Base-by-base conservation (phyloP, 2,113 vertebrate genomes). In the Pachycephala philippinensis region DNA sequence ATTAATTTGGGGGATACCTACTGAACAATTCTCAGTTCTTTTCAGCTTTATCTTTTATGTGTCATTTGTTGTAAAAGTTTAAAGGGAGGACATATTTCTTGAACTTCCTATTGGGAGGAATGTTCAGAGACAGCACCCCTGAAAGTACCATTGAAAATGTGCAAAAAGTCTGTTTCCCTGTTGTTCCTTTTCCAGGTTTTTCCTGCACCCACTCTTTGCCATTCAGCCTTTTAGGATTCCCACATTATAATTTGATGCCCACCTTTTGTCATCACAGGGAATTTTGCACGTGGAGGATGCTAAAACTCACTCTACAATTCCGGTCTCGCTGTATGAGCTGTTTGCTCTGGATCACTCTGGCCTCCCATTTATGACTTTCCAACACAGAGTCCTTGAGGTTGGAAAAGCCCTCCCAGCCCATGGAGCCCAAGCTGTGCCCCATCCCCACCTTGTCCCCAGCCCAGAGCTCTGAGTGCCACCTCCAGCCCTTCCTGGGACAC, bases 381-480 rank as follows among this genome's bases (percentile, higher is more conserved):
- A 49, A 14, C 44, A 24, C 22, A 52, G 28, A 44, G 52, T 33
- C 2, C 28, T 4, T n/a, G 2, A 37, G 4, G 10, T 1, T 59
- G 44, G 60, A 74, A 65, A 81, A 74, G 17, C 31, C 19, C 52
- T 59, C 22, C 37, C 1, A 74, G 44, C 1, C 27, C 44, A 33
- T 2, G 0, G 0, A 65, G 18, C 22, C 35, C 66, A 2, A 33
- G 35, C 35, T 50, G 22, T 64, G 57, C 42, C 42, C 1, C 0
- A 15, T 56, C 0, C 16, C 30, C 42, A 64, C 23, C 59, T 22
- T 72, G 49, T 39, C n/a, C n/a, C n/a, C n/a, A n/a, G n/a, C n/a
- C n/a, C n/a, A n/a, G n/a, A n/a, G n/a, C n/a, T n/a, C n/a, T n/a
- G n/a, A n/a, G n/a, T n/a, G n/a, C n/a, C n/a, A n/a, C n/a, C n/a